Percentiles rank a stretch among this genome's conserved stretches.
Evolutionary conservation across 2,888 invertebrate species (phyloP).

Genomic region (Leptopilina myrica): DNA sequence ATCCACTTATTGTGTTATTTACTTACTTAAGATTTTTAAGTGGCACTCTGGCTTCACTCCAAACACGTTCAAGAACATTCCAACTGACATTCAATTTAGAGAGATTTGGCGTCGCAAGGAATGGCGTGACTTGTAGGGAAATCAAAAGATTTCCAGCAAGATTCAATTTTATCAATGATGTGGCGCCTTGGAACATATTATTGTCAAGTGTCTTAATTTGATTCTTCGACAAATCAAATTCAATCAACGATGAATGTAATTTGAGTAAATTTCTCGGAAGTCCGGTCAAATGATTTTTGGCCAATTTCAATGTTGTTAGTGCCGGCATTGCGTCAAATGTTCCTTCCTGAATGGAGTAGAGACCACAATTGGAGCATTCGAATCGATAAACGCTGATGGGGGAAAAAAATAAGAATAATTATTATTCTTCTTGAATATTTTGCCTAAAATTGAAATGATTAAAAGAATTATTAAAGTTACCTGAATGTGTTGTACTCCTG

Average conservation of each 20-base stretch:
- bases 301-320: conserved; percentile 82
- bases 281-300: conserved; percentile 78
- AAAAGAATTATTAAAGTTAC: conserved; percentile 54
- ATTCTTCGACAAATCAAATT: conserved; percentile 86
- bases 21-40: conserved; percentile 68
- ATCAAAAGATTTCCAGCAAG: conserved; percentile 86
- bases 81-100: conserved; percentile 85
- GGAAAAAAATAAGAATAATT: conserved; percentile 61
- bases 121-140: conserved; percentile 82
- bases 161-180: conserved; percentile 82
- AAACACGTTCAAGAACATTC: conserved; percentile 82
- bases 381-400: conserved; percentile 82
- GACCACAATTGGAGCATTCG: conserved; percentile 86
- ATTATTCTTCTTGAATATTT: background rate
- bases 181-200: conserved; percentile 83
- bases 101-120: conserved; percentile 81
- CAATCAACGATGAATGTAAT: conserved; percentile 80
- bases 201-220: conserved; percentile 80
- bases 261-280: conserved; percentile 70
- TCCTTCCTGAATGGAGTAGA: conserved; percentile 81
- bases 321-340: conserved; percentile 86
- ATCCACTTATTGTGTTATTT: background rate
- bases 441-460: background rate
- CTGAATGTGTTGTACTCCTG: conserved; percentile 67
- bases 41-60: conserved; percentile 78